Evolutionary conservation across 1,140 invertebrate genomes (phyloP), one percentile per base, ranked within the genome.

Genomic region (Megathymus violae): DNA sequence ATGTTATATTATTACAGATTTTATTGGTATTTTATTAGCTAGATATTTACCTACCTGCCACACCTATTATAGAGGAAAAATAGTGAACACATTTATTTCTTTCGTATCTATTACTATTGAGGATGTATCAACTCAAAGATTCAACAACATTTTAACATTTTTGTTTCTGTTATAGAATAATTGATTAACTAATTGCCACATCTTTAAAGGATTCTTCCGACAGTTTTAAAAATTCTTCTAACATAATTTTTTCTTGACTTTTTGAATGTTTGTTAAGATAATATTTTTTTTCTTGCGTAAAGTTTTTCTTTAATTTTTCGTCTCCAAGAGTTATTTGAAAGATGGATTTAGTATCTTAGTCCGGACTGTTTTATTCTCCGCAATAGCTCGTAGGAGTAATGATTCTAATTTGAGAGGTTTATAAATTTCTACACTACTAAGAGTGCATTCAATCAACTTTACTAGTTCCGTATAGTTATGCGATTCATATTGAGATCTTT

Each of bases 161-260:
- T 36, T 1, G 3, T 7, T 40, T 41, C 22, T 54, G 25, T 43
- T 43, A 25, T 10, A 5, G 0, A 13, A 2, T 27, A 54, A 10
- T 0, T 11, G 41, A 15, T 54, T 43, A 3, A 54, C 41, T 27
- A 54, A 19, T 15, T 27, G 36, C 51, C 51, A 54, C 51, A 54
- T 54, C 41, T 54, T 54, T 27, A 54, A 54, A 27, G 51, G 17
- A 27, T 54, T 27, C 4, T 43, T 54, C 7, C 14, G n/a, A 54
- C 51, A 54, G 6, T 54, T 54, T n/a, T 43, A n/a, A 13, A 54
- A 41, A 27, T 13, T 11, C 38, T 40, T 52, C 7, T 40, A 9
- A 14, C 19, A 52, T 2, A 38, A 52, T 9, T 52, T 9, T 27
- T 1, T 11, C 7, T 54, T 54, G 9, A 34, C 50, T 10, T 31